Base-by-base conservation (phyloP, 1,140 invertebrate species). In the Fopius arisanus region DNA sequence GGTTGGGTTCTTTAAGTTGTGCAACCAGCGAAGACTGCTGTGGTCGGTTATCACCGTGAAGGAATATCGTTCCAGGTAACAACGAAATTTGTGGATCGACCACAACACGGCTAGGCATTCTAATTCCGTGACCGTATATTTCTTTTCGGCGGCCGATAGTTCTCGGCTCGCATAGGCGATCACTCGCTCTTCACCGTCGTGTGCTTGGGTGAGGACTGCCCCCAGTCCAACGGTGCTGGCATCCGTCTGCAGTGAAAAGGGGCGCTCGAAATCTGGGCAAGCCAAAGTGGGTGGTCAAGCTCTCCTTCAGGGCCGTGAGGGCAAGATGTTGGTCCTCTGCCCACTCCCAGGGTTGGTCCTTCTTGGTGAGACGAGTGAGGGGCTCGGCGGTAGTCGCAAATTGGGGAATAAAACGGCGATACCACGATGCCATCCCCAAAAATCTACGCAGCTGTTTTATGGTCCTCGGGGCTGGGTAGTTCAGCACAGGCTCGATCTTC, bases 21-120 rank as follows among this genome's bases (percentile, higher is more conserved):
- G 51, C 21, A 54, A 21, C 51, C 51, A 54, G 1, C 51, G 9
- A 62, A 90, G 77, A 7, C 85, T 81, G 33, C 80, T 77, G 72
- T 90, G 88, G 73, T 91, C 89, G 0, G 89, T 90, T n/a, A 86
- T 75, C 0, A 90, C 81, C 3, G 59, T 84, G 67, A 91, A 89
- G 12, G 83, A 71, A 9, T 72, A 79, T 2, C 83, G 83, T 67
- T 86, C 82, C 2, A 90, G 63, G 78, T 86, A 90, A 23, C 75
- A 74, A n/a, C 79, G 48, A 71, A 87, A 87, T 54, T 88, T 82
- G 80, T 77, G 75, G 21, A 79, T 7, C 79, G 78, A 23, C 68
- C 68, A 59, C 7, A 54, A 4, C 2, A 70, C 43, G 0, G 68
- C 68, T 5, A 70, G 48, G 79, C 71, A 73, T 40, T 72, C 40